Base-by-base conservation (phyloP, 2,888 invertebrate species). In the Andricus quercusramuli region DNA sequence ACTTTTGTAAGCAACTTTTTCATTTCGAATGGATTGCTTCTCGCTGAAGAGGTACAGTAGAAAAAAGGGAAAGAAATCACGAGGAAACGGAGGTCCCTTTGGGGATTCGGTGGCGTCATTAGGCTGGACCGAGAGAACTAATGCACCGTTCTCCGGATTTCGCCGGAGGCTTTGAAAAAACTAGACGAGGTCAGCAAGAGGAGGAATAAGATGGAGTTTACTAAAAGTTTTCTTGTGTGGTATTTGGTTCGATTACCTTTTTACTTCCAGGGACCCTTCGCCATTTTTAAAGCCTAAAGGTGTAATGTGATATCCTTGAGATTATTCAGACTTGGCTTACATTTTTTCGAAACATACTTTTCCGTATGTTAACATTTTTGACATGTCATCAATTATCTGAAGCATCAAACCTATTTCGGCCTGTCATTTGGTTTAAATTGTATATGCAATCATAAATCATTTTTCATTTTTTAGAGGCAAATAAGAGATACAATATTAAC, bases 31-130 rank as follows among this genome's bases (percentile, higher is more conserved):
- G 78, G 74, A 79, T 81, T 80, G 79, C 80, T 79, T 78, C 64
- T 51, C 44, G 74, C 62, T 68, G 82, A 81, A 86, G 86, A 85
- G 84, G 79, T 84, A 81, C 77, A 80, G 78, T 70, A 80, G 67
- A 78, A 79, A 80, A 81, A 82, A 82, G 78, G 44, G 83, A 87
- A 90, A 91, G 89, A 91, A 90, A 90, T 90, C 90, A 87, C 87
- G 89, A 89, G 85, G 85, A 87, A 89, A 88, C 86, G 86, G 84
- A 85, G 84, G 90, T 89, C 88, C 89, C 89, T 88, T 86, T 89
- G 90, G 90, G 89, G 89, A 88, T 86, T 87, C 86, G 85, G 86
- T 85, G 87, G 89, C 87, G 88, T 90, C 90, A 90, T 91, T 91
- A 90, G 90, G 88, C 88, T 86, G 86, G 86, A 85, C 88, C 85